Evolutionary conservation across 1,140 invertebrate species (phyloP), one percentile per base, ranked within the genome.

Genomic region (Arion vulgaris): DNA sequence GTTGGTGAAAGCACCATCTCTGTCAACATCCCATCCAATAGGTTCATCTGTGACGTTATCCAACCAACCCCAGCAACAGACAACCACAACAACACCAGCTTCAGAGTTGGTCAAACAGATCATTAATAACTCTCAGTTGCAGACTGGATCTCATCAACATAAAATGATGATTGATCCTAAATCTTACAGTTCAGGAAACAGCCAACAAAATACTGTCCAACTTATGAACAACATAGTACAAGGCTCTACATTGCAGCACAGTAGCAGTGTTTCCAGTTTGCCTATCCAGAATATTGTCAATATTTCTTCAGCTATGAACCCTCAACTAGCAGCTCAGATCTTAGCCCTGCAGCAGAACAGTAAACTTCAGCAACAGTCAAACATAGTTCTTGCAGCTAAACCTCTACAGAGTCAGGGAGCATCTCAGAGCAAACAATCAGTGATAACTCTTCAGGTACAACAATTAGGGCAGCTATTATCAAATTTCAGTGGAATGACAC

Each of bases 81-180:
- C 41, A 7, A 7, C 17, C 23, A 80, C 39, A 4, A 80, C 26
- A 39, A 80, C 79, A 36, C 79, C 79, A 49, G 79, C 79, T 4
- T 62, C 79, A 71, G 79, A 80, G 69, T 32, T 80, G 28, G 79
- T 80, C 23, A 80, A 80, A 28, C 79, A 80, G 49, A 71, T 80
- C 4, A 68, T 68, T 15, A 72, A 49, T 32, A 80, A 51, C 41
- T 62, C 66, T 32, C 77, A 79, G n/a, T 11, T 79, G 66, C 38
- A 72, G n/a, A 13, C 2, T 17, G 34, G 23, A 45, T 66, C 53
- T 38, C 77, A 66, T n/a, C 53, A 41, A 45, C n/a, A n/a, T n/a
- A 45, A 45, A 45, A 45, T 45, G 5, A 19, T 2, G 7, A 32
- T 57, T 74, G 32, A 71, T 36, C 68, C 32, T 36, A 39, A 36